These are phyloP conservation scores for Drosophila miranda DNA, from an alignment of 1,140 invertebrate genomes.

Conservation along the genomic window DNA sequence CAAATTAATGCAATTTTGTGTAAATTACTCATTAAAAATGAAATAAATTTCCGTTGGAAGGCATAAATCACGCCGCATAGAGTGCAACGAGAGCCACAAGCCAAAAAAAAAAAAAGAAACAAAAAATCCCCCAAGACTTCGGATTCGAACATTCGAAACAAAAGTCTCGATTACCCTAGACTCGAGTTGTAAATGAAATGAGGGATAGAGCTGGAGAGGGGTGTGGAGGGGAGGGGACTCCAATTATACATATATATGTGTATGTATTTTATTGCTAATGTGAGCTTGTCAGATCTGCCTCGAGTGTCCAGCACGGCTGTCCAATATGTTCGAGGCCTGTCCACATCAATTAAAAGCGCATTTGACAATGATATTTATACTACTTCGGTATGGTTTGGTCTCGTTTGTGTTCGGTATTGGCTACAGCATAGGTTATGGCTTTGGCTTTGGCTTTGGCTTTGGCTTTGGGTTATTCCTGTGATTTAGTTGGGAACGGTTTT, in stretches of 20 bases:
- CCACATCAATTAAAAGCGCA: constrained; percentile 79
- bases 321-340: constrained; percentile 74
- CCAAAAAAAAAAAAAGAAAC: constrained; percentile 32
- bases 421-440: too few species aligned
- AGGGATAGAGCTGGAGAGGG: constrained; percentile 8
- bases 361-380: constrained; percentile 79
- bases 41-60: constrained; percentile 70
- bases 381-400: constrained; percentile 3
- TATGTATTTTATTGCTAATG: constrained; percentile 76
- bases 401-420: neutral
- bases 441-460: too few species aligned
- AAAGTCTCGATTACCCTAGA: constrained; percentile 69
- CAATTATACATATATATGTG: constrained; percentile 53
- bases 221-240: constrained; percentile 24
- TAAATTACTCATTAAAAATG: constrained; percentile 80
- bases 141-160: constrained; percentile 41
- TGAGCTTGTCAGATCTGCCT: constrained; percentile 67
- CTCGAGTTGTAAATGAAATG: constrained; percentile 59
- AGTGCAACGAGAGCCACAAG: constrained; percentile 43
- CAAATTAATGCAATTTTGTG: constrained; percentile 81
- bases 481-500: constrained; percentile 1
- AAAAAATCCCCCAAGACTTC: constrained; percentile 51
- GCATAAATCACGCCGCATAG: constrained; percentile 74
- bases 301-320: constrained; percentile 71
- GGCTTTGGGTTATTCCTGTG: neutral